Conservation (phyloP, 2,113 vertebrate genomes). For the Pithys albifrons region DNA sequence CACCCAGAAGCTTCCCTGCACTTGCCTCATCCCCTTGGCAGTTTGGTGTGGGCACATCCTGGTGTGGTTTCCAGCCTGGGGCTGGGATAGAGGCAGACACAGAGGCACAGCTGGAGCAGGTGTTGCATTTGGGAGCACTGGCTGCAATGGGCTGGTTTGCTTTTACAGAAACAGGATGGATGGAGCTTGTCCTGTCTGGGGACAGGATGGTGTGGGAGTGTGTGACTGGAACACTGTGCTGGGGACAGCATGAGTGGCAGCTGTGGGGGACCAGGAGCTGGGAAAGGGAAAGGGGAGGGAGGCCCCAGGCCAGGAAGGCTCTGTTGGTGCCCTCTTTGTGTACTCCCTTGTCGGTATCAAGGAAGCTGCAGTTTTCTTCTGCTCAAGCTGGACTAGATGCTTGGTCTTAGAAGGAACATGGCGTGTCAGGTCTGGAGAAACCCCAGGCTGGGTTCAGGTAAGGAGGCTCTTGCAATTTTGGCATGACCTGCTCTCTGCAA, state of each 20-base stretch:
- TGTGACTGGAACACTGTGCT: neutral
- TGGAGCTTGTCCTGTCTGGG: neutral
- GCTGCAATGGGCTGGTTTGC: neutral
- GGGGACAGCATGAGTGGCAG: neutral
- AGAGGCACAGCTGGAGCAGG: neutral
- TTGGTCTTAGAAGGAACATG: rapidly evolving
- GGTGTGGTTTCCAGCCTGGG: neutral
- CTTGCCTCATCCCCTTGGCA: neutral
- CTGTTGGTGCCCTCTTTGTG: neutral
- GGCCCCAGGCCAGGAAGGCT: neutral
- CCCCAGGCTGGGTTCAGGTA: neutral
- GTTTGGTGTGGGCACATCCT: neutral
- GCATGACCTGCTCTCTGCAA: neutral
- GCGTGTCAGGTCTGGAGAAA: neutral
- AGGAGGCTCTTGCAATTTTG: neutral
- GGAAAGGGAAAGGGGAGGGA: neutral
- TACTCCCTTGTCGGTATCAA: neutral
- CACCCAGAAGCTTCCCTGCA: conserved; percentile 3
- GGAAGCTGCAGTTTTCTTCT: neutral
- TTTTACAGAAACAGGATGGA: neutral
- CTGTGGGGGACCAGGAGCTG: neutral
- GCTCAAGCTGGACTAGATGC: neutral
- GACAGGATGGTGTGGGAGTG: neutral
- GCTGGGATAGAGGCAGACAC: neutral
- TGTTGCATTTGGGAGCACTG: neutral